phyloP scores from a whole-genome alignment of 2,888 invertebrate species.

The Molanna angustata region DNA sequence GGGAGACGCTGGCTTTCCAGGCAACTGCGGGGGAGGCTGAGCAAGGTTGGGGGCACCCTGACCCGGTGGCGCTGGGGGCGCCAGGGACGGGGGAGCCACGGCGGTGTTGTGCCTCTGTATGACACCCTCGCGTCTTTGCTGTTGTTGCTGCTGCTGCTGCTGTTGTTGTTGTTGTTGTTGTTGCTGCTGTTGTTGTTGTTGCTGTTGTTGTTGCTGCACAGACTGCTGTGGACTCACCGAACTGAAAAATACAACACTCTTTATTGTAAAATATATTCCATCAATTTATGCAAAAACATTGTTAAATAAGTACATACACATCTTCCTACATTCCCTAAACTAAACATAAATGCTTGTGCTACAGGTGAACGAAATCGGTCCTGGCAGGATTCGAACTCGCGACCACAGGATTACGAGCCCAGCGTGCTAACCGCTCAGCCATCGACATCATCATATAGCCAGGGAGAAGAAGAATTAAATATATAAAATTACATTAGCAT shows the following conservation, averaged over 20 bases:
- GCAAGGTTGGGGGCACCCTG: conserved; percentile 40
- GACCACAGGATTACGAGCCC: no score
- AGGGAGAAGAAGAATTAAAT: no score
- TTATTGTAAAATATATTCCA: no score
- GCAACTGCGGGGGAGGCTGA: conserved; percentile 49
- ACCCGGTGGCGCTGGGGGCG: conserved; percentile 52
- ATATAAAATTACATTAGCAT: no score
- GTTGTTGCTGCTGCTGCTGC: conserved; percentile 35
- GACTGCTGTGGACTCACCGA: conserved; percentile 39
- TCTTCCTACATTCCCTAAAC: no score
- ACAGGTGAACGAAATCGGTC: no score
- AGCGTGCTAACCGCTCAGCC: no score
- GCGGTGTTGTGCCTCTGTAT: conserved; percentile 72
- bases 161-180: conserved; percentile 37
- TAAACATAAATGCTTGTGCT: no score
- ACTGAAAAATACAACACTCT: conserved; percentile 37
- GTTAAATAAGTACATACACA: no score
- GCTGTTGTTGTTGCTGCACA: conserved; percentile 38
- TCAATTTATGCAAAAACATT: no score
- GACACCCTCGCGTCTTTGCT: conserved; percentile 67
- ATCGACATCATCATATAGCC: no score
- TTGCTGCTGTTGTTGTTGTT: conserved; percentile 40
- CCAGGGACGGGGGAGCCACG: conserved; percentile 40
- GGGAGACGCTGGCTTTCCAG: conserved; percentile 38
- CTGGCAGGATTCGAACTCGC: no score